phyloP scores from a whole-genome alignment of 2,888 invertebrate species.

The Cheilosia vulpina region DNA sequence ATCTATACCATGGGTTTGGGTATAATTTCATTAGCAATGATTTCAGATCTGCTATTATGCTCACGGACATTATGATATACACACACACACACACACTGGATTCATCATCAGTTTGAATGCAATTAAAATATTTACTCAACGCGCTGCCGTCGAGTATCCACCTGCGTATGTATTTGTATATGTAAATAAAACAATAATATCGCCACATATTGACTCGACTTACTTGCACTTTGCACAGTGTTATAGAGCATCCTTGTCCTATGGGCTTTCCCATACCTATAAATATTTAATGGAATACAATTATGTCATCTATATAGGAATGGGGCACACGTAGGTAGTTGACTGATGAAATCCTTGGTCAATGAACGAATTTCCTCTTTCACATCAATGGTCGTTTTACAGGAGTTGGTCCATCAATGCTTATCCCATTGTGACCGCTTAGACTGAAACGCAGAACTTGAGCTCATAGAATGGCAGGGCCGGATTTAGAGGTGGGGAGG shows the following conservation, averaged over 20 bases:
- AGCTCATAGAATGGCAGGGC: too few relatives aligned
- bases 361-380: slow-evolving; percentile 53
- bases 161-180: not conserved
- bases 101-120: slow-evolving; percentile 1
- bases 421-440: too few relatives aligned
- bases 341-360: slow-evolving; percentile 27
- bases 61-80: not conserved
- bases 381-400: slow-evolving; percentile 10
- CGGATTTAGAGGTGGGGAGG: too few relatives aligned
- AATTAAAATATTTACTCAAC: slow-evolving; percentile 35
- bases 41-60: slow-evolving; percentile 4
- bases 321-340: slow-evolving; percentile 21
- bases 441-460: too few relatives aligned
- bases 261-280: not conserved
- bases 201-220: not conserved
- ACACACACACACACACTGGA: too few relatives aligned
- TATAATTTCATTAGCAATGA: slow-evolving; percentile 25
- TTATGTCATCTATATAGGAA: too few relatives aligned
- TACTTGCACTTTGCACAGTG: not conserved
- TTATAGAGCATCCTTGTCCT: not conserved
- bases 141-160: slow-evolving; percentile 3
- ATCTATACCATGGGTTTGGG: not conserved
- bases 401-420: not conserved
- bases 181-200: slow-evolving; percentile 42
- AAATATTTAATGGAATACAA: not conserved